These are phyloP conservation scores for Trachelus troglodyta DNA, from an alignment of 2,888 invertebrate species.

Conservation along the genomic window DNA sequence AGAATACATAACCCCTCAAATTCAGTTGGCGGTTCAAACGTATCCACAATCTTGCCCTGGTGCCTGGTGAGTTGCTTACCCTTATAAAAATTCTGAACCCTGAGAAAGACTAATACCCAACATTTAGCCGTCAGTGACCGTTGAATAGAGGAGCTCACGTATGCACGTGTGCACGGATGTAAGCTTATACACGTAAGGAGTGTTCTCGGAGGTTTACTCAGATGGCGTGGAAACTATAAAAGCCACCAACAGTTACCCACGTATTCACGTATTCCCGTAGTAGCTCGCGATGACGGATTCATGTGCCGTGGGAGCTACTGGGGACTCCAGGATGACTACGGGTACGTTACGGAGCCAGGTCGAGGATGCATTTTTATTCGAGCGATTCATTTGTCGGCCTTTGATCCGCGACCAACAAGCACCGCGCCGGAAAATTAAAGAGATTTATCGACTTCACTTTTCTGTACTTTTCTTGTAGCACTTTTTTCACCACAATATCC, in stretches of 20 bases:
- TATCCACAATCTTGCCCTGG: neutral
- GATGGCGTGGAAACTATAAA: conserved; percentile 49
- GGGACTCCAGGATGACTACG: conserved; percentile 6
- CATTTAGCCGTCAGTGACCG: conserved; percentile 3
- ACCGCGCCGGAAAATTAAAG: conserved; percentile 48
- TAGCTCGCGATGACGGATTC: conserved; percentile 60
- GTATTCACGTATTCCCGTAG: conserved; percentile 36
- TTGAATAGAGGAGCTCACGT: neutral
- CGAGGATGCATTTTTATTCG: conserved; percentile 32
- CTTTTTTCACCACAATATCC: conserved; percentile 11
- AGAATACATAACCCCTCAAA: neutral
- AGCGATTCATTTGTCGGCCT: conserved; percentile 58
- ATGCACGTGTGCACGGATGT: neutral
- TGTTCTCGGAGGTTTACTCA: conserved; percentile 17
- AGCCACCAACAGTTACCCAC: conserved; percentile 37
- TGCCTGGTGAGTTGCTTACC: neutral
- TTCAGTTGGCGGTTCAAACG: neutral
- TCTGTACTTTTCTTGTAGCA: conserved; percentile 16
- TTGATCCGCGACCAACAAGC: conserved; percentile 48
- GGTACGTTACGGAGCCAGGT: conserved; percentile 8
- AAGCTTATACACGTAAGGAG: neutral
- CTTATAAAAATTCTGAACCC: neutral
- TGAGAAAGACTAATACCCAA: neutral
- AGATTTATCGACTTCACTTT: conserved; percentile 44
- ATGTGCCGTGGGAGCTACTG: conserved; percentile 46